These are phyloP conservation scores for Zosterops hypoxanthus DNA, from an alignment of 2,113 vertebrate genomes.

Conservation along the genomic window DNA sequence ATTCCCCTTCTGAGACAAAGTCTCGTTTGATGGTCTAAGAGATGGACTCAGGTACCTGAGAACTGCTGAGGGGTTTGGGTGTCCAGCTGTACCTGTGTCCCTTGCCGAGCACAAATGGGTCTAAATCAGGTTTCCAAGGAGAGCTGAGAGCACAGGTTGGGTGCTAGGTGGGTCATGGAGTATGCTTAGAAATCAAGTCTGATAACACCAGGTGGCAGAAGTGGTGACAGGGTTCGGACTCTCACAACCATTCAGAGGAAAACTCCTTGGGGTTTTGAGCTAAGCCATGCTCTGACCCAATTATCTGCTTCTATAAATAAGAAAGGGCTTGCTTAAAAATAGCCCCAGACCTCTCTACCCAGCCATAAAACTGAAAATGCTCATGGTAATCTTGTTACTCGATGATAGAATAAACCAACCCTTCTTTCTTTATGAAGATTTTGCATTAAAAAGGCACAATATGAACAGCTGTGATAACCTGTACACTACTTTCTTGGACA, in stretches of 20 bases:
- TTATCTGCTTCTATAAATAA: background rate
- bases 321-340: background rate
- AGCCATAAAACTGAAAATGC: background rate
- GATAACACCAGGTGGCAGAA: background rate
- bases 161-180: background rate
- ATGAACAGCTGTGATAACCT: background rate
- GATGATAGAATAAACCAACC: background rate
- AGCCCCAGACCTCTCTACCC: background rate
- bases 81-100: background rate
- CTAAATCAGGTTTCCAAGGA: background rate
- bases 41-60: background rate
- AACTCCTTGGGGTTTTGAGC: background rate
- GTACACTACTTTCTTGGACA: background rate
- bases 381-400: rapidly evolving
- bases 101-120: background rate
- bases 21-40: background rate
- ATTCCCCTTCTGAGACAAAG: background rate
- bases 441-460: background rate
- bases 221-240: background rate
- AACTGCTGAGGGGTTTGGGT: background rate
- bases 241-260: background rate
- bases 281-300: background rate
- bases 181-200: background rate
- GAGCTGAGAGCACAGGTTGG: background rate
- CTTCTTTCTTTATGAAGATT: background rate